Base-by-base conservation (phyloP, 2,113 vertebrate genomes). In the Stigmatopora nigra region DNA sequence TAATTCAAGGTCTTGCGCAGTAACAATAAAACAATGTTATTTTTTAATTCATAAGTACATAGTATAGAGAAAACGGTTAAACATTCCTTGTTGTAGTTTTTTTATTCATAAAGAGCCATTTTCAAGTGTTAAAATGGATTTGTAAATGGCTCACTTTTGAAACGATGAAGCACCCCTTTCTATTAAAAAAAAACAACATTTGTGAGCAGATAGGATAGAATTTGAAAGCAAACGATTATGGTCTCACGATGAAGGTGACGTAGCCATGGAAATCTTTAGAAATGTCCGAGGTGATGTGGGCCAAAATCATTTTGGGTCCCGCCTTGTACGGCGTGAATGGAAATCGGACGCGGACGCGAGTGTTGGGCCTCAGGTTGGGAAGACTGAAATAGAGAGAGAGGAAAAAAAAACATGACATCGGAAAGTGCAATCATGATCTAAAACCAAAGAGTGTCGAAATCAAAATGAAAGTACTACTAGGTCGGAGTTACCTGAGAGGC, bases 201-300 rank as follows among this genome's bases (percentile, higher is more conserved):
- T 41, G 38, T 41, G 38, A 17, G 17, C 16, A 49, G 17, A 49
- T 8, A 7, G 20, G 20, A 19, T 19, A 60, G 2, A 1, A 19
- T 3, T 7, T 36, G 8, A 36, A 1, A 58, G 25, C 16, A 19
- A 31, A 14, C 10, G 0, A 17, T 31, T 51, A 74, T 10, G 1
- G 2, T 19, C 0, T 17, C 13, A 86, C 64, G 0, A 3, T 0
- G 1, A 82, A 1, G 0, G 0, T 3, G 64, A 8, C 17, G 41
- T 1, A 38, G 19, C 4, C 16, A 58, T 83, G 85, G 35, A 89
- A 45, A 74, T 90, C 36, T 5, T 59, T 84, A 82, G 89, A 89
- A 35, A 12, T 0, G 16, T 59, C 15, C 55, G 84, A 82, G 76
- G 79, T 61, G 0, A 89, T 82, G 77, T 78, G 13, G 1, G 17